These are phyloP conservation scores for Sinodicranocentrus sp. DNA, from an alignment of 2,888 invertebrate species.

Conservation along the genomic window DNA sequence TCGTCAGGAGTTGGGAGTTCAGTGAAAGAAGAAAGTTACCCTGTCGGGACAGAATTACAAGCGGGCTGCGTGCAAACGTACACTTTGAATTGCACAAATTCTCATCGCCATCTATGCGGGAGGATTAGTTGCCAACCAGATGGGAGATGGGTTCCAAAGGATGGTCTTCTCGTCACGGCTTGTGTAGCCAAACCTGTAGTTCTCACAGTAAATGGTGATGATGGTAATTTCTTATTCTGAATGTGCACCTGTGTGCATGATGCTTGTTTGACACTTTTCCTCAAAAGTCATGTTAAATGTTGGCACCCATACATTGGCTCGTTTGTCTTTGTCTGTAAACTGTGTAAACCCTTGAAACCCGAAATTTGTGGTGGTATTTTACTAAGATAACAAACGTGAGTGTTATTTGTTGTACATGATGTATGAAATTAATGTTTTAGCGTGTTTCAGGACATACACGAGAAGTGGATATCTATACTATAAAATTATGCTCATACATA, in stretches of 20 bases:
- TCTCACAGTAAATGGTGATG: constrained; percentile 64
- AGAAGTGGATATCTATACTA: no score
- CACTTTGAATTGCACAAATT: constrained; percentile 67
- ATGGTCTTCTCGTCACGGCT: constrained; percentile 68
- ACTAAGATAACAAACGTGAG: no score
- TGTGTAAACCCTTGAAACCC: no score
- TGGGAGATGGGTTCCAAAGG: constrained; percentile 69
- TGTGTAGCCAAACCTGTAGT: constrained; percentile 62
- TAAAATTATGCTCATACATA: no score
- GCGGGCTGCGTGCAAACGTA: constrained; percentile 54
- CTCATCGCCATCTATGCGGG: constrained; percentile 70
- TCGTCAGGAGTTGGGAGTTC: background rate
- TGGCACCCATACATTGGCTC: no score
- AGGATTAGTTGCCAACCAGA: constrained; percentile 70
- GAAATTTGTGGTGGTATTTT: no score
- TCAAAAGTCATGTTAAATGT: no score
- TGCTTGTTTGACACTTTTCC: background rate
- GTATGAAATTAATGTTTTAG: no score
- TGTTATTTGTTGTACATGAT: no score
- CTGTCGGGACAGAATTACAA: constrained; percentile 63
- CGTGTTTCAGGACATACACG: no score
- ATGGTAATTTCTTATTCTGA: constrained; percentile 56
- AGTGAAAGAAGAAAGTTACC: constrained; percentile 29
- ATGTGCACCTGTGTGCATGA: constrained; percentile 41
- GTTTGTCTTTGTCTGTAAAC: no score